Evolutionary conservation across 2,797 vertebrate genomes (phyloP), one percentile per base, ranked within the genome.

Genomic region (Galago senegalensis): DNA sequence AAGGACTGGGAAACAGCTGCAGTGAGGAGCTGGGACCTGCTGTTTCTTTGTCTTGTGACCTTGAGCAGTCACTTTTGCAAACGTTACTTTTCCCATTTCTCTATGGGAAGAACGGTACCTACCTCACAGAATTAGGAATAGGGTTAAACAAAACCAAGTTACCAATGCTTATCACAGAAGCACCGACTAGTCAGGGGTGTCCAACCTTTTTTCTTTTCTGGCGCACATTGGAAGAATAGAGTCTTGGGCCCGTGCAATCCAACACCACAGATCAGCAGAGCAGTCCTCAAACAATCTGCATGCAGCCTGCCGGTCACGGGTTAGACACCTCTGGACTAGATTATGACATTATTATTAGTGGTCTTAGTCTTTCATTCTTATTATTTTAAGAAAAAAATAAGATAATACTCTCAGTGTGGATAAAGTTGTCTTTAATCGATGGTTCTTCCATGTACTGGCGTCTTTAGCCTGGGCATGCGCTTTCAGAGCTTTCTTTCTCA

Each of bases 401-500:
- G 94, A 69, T 7, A 82, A 73, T 23, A 25, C 34, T 91, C 56
- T 69, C 46, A 12, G 18, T 69, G 70, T 46, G 37, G 43, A 27
- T 31, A 89, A 79, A 81, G 72, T 65, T 91, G 53, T 75, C 60
- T 67, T 75, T 49, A 43, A 70, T 67, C 31, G 9, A 65, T 37
- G 2, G 1, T 20, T 95, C 31, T 84, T 76, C 11, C 2, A 13
- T 16, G 23, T n/a, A 60, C 11, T 65, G 18, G 43, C 16, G 25
- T 23, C 31, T 95, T 81, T 65, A 43, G 40, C 31, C 31, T 80
- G 14, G 9, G 14, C 11, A 18, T 63, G 40, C 81, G 85, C 61
- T 90, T 93, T 87, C 46, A 60, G 77, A 77, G 63, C 10, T 95
- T 93, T n/a, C 80, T 12, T 56, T 95, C 63, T 90, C 29, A 87